Percentiles rank a stretch among this genome's conserved stretches.
Conservation (phyloP, 2,797 vertebrate species). For the Siniperca obscura region DNA sequence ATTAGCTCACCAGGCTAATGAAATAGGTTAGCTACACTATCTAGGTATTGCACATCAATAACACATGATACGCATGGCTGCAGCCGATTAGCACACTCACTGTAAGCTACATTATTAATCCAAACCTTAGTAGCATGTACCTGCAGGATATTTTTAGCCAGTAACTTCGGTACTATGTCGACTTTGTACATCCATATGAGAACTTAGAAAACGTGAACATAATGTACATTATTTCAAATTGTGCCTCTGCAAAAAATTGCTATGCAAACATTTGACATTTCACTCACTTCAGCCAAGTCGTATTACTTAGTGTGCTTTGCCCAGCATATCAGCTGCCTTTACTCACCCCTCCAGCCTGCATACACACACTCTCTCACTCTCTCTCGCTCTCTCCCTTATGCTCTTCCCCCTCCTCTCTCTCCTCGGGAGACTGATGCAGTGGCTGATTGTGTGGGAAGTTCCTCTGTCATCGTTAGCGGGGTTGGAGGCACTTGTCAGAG, state of each 20-base stretch:
- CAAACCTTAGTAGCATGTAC: not conserved
- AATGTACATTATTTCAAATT: not conserved
- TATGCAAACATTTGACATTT: conserved; percentile 34
- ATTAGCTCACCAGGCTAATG: not conserved
- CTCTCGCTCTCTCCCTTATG: not conserved
- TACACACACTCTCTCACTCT: conserved; percentile 30
- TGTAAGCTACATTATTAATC: not conserved
- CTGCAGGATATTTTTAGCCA: not conserved
- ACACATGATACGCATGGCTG: not conserved
- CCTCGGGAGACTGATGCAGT: conserved; percentile 80
- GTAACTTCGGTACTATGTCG: not conserved
- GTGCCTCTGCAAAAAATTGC: not conserved
- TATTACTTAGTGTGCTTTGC: conserved; percentile 30
- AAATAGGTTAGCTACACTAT: not conserved
- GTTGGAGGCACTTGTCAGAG: conserved; percentile 79
- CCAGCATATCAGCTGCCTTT: conserved; percentile 55
- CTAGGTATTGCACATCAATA: not conserved
- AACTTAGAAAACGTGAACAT: not conserved
- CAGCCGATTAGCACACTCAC: not conserved
- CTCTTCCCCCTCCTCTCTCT: conserved; percentile 3
- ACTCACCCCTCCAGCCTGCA: conserved; percentile 39
- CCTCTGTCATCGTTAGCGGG: conserved; percentile 83
- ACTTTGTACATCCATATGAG: not conserved
- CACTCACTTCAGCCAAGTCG: conserved; percentile 10
- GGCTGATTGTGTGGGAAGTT: conserved; percentile 82